phyloP scores from a whole-genome alignment of 2,113 vertebrate species.

The Recurvirostra avosetta region DNA sequence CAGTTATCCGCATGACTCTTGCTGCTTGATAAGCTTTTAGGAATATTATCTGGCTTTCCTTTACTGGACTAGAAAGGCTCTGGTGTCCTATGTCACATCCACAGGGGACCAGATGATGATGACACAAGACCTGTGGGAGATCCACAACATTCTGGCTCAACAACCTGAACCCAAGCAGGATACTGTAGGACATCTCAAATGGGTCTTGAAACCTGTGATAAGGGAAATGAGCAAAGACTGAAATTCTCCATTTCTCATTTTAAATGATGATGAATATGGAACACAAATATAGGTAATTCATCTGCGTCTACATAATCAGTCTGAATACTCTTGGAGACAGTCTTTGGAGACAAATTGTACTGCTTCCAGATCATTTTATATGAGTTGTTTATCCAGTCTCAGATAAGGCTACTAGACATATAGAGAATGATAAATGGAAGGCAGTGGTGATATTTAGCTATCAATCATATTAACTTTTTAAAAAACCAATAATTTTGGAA shows the following conservation, averaged over 20 bases:
- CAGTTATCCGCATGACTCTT: background rate
- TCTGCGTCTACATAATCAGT: background rate
- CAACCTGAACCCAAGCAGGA: background rate
- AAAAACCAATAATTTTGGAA: background rate
- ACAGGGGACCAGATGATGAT: background rate
- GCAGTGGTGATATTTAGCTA: background rate
- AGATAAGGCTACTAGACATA: background rate
- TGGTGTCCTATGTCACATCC: background rate
- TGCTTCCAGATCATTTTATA: background rate
- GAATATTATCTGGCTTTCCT: background rate
- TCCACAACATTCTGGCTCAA: background rate
- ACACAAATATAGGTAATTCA: background rate
- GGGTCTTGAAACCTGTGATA: fast-evolving
- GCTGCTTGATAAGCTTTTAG: background rate
- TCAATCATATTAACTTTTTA: background rate
- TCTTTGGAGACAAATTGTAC: background rate
- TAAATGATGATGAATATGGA: background rate
- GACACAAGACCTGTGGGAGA: background rate
- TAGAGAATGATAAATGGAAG: background rate
- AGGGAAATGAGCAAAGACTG: background rate
- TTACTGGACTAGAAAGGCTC: background rate
- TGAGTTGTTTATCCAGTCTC: background rate
- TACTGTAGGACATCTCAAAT: background rate
- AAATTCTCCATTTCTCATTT: background rate
- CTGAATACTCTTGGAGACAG: background rate